Base-by-base conservation (phyloP, 2,888 invertebrate genomes). In the Melieria crassipennis region DNA sequence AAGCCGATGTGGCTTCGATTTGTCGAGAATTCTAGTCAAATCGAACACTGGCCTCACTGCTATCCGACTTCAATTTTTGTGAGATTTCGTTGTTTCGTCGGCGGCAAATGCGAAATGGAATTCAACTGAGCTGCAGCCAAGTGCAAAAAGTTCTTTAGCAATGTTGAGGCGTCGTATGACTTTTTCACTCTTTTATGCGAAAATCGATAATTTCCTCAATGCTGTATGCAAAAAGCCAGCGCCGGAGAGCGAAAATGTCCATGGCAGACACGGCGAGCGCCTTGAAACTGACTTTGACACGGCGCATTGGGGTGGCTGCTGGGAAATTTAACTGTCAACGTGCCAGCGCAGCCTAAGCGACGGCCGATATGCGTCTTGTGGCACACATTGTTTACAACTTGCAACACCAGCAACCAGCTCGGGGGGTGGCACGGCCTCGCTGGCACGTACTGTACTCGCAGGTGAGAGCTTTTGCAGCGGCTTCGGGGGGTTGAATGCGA, bases 121-220 rank as follows among this genome's bases (percentile, higher is more conserved):
- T 65, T 52, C 52, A 30, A 30, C 30, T 30, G 30, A 30, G 30
- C 30, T 30, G 30, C 30, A 30, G 30, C 30, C 30, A 30, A 30
- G 30, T 30, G 30, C 30, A 30, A 30, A 30, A 30, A 30, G 30
- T 30, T 30, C 30, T 30, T 30, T 30, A 30, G 30, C 30, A 30
- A 30, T 3, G 30, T 30, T 30, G 30, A 67, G 67, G 64, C 57
- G 65, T 61, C 70, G 70, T 60, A 65, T 70, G 65, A 70, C 70
- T 76, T 69, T 76, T 73, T 73, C 65, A 68, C 65, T 74, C 60
- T 71, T 76, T 75, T 72, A 73, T 75, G 73, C 76, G 74, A 80
- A 82, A 84, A 84, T 84, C 84, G 70, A 84, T 84, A 84, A 80
- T 80, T 83, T 81, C 82, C 81, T 81, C 74, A 70, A 74, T 75